Percentiles rank a stretch among this genome's conserved stretches.
These are phyloP conservation scores for Brachionus angularis DNA, from an alignment of 1,140 invertebrate species.

Conservation along the genomic window DNA sequence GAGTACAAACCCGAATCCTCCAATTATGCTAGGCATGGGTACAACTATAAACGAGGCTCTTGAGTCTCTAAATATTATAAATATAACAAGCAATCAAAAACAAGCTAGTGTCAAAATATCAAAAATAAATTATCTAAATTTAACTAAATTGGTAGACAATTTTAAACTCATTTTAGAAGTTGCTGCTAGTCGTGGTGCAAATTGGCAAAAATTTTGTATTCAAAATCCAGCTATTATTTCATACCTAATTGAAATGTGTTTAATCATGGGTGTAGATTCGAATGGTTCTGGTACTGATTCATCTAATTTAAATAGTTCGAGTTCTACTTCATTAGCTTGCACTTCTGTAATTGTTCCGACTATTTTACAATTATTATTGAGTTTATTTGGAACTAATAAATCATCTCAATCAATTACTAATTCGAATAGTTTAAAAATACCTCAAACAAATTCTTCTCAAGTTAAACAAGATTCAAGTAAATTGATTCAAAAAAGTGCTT, in stretches of 20 bases:
- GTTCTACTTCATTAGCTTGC: conserved; percentile 55
- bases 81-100: conserved; percentile 74
- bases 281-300: conserved; percentile 2
- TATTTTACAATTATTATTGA: conserved; percentile 23
- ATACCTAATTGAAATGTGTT: conserved; percentile 33
- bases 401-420: background rate
- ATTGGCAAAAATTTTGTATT: conserved; percentile 88
- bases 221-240: conserved; percentile 2
- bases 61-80: conserved; percentile 72
- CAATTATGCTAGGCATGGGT: conserved; percentile 44
- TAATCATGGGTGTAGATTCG: conserved; percentile 60
- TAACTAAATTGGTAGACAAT: conserved; percentile 68
- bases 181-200: conserved; percentile 78
- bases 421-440: conserved; percentile 46
- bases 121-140: background rate
- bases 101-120: conserved; percentile 56
- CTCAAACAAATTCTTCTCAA: too few species aligned
- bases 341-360: background rate
- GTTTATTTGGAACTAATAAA: background rate
- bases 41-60: conserved; percentile 48
- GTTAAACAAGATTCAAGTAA: too few species aligned
- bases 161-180: conserved; percentile 88
- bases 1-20: conserved; percentile 49
- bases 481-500: too few species aligned
- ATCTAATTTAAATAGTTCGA: conserved; percentile 59